Conservation (phyloP, 2,797 vertebrate species). For the Sphenodon punctatus region DNA sequence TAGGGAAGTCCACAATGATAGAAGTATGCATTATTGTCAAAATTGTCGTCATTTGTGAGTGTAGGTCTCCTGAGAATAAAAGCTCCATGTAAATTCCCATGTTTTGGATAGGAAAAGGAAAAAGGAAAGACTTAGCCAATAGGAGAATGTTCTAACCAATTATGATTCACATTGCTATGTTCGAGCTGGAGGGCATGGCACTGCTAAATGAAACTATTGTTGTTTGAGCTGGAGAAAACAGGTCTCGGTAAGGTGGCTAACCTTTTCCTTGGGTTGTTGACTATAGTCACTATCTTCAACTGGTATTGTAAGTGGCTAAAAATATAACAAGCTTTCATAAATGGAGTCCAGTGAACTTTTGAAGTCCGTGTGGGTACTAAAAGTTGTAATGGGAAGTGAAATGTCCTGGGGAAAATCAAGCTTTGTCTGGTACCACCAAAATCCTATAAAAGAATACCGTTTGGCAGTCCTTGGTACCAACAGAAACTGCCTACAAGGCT, state of each 20-base stretch:
- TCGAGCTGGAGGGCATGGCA: fast-evolving
- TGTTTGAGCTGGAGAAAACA: not conserved
- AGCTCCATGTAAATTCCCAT: constrained; percentile 13
- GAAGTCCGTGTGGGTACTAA: not conserved
- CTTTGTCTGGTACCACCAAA: fast-evolving
- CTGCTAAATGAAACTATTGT: not conserved
- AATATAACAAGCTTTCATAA: not conserved
- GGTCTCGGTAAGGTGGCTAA: not conserved
- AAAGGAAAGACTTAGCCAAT: not conserved
- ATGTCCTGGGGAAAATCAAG: not conserved
- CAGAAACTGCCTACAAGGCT: not conserved
- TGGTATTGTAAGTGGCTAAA: not conserved
- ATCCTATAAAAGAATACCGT: fast-evolving
- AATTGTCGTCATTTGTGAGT: not conserved
- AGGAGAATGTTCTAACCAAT: not conserved
- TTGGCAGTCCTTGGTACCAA: not conserved
- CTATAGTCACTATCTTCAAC: not conserved
- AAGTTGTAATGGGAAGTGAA: not conserved
- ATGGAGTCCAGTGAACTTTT: fast-evolving
- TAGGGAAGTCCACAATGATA: not conserved
- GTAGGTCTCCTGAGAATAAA: not conserved
- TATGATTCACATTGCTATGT: not conserved
- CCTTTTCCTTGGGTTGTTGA: not conserved
- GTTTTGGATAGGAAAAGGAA: not conserved
- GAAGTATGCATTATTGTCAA: constrained; percentile 21